Evolutionary conservation across 2,113 vertebrate species (phyloP), one percentile per base, ranked within the genome.

Genomic region (Megaleporinus macrocephalus): DNA sequence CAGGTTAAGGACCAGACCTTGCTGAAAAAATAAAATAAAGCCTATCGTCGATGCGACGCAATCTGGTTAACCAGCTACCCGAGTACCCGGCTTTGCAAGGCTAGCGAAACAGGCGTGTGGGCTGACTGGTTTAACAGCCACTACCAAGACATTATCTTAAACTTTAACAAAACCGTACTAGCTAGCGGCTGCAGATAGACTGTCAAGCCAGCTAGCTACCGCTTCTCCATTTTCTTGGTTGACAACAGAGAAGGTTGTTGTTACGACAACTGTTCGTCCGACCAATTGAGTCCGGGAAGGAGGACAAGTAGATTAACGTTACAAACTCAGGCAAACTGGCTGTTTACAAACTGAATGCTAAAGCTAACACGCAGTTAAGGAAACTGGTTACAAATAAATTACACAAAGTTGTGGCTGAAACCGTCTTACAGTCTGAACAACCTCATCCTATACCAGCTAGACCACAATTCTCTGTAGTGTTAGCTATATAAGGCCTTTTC

Each of bases 141-240:
- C 62, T 27, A 44, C 57, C 59, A n/a, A 80, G 24, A 26, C 13
- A n/a, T 62, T 15, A 63, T 30, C 41, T 63, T 30, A 16, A 70
- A 70, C 53, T 70, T 27, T 26, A 0, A 26, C 3, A 16, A 24
- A 33, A 12, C 2, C 9, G 11, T 26, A 55, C 18, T 44, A 36
- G 44, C 27, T 33, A 70, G 59, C 44, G 14, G 47, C 26, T 70
- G 53, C 61, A 74, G 51, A 29, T 30, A 55, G 57, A 77, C 78
- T 18, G 76, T 70, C 61, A 74, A 72, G 5, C 0, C 59, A 27
- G 53, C 7, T n/a, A n/a, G 51, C 62, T 76, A 79, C 41, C 73
- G 83, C 70, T 83, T 78, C 83, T 85, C 86, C 81, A 87, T 85
- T 83, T 85, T 84, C 73, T 72, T 63, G 14, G 57, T 76, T 59